Conservation (phyloP, 2,797 vertebrate species). For the Schizothorax lantsangensis region DNA sequence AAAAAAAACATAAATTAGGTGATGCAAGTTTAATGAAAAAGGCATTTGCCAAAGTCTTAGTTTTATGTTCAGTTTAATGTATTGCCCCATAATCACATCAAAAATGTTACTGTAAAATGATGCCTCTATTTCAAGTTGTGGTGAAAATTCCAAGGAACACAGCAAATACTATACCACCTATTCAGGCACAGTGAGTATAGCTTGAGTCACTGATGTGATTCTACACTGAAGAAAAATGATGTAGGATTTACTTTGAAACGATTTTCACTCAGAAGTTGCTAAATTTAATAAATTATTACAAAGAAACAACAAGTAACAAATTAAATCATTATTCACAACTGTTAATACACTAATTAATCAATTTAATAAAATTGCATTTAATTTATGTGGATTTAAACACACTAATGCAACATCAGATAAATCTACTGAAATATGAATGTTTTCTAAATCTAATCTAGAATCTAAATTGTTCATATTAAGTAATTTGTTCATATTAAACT, state of each 20-base stretch:
- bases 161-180: background rate
- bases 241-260: background rate
- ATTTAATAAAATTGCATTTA: background rate
- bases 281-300: background rate
- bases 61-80: background rate
- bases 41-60: background rate
- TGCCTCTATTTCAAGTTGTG: background rate
- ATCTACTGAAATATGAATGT: background rate
- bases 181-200: background rate
- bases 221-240: background rate
- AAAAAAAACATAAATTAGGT: background rate
- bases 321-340: background rate
- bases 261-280: background rate
- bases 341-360: background rate
- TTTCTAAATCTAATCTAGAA: background rate
- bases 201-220: background rate
- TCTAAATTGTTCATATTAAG: background rate
- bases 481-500: background rate
- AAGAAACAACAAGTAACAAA: background rate
- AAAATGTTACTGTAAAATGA: background rate
- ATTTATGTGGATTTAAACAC: background rate
- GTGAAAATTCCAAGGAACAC: background rate
- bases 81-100: background rate
- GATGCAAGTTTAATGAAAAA: background rate
- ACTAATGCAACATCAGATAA: background rate